A percentile compares a stretch with the other conserved stretches of the same genome.
phyloP scores from a whole-genome alignment of 2,888 invertebrate genomes.

The Sarcophaga caerulescens region DNA sequence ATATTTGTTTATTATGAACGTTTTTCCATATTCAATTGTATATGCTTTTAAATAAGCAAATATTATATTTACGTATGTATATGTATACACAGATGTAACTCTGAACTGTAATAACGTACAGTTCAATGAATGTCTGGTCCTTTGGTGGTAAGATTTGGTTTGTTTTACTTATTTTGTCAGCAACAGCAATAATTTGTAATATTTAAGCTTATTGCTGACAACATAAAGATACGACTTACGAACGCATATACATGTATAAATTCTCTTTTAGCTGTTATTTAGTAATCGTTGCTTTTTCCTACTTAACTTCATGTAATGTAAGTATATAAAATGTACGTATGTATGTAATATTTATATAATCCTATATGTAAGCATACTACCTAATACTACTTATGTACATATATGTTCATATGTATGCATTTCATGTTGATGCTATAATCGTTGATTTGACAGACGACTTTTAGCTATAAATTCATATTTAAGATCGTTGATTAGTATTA shows the following conservation, averaged over 20 bases:
- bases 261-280: slow-evolving; percentile 46
- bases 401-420: not conserved
- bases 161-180: slow-evolving; percentile 44
- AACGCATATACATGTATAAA: slow-evolving; percentile 33
- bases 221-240: slow-evolving; percentile 55
- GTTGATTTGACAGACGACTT: slow-evolving; percentile 65
- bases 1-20: no score
- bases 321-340: not conserved
- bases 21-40: no score
- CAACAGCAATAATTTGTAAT: slow-evolving; percentile 55
- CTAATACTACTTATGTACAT: not conserved
- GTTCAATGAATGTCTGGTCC: slow-evolving; percentile 31
- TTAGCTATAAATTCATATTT: slow-evolving; percentile 60
- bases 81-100: not conserved
- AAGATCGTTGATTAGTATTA: slow-evolving; percentile 41
- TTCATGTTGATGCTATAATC: slow-evolving; percentile 59
- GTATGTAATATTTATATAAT: not conserved
- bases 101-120: not conserved
- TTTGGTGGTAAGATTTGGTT: slow-evolving; percentile 22
- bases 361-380: not conserved
- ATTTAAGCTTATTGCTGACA: slow-evolving; percentile 61
- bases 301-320: slow-evolving; percentile 10
- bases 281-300: slow-evolving; percentile 43
- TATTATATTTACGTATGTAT: no score
- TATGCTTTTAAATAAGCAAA: no score